These are phyloP conservation scores for Acanthochromis polyacanthus DNA, from an alignment of 2,113 vertebrate genomes.

Conservation along the genomic window DNA sequence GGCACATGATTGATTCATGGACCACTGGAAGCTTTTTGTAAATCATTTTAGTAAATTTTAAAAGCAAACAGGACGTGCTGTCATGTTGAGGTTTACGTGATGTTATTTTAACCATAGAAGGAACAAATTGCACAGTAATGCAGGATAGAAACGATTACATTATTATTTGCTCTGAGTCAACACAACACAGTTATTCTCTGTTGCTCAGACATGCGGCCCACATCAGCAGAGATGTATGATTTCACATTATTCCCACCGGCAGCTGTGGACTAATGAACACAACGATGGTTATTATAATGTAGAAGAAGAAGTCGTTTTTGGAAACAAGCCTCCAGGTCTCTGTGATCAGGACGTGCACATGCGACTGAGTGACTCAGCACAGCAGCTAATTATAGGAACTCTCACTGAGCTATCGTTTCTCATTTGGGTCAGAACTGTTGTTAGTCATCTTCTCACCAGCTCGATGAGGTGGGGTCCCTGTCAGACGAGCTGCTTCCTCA, in stretches of 20 bases:
- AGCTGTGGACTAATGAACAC: constrained; percentile 9
- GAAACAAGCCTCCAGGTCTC: constrained; percentile 31
- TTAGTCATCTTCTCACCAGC: not conserved
- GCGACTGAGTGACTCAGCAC: constrained; percentile 28
- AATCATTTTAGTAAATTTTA: too few species aligned
- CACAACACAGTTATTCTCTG: not conserved
- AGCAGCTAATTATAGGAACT: constrained; percentile 5
- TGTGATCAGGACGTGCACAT: not conserved
- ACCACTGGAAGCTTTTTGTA: too few species aligned
- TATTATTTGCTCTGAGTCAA: not conserved
- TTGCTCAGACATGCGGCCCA: not conserved
- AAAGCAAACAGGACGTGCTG: too few species aligned
- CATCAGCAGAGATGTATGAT: constrained; percentile 6
- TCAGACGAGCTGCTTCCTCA: not conserved
- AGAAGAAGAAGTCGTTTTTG: constrained; percentile 17
- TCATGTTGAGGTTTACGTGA: too few species aligned
- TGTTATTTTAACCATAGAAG: not conserved
- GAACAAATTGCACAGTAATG: not conserved
- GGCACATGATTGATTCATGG: too few species aligned
- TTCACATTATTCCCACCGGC: constrained; percentile 16
- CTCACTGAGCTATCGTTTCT: constrained; percentile 19
- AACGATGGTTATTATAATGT: not conserved
- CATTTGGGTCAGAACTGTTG: constrained; percentile 5
- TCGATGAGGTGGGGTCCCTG: not conserved
- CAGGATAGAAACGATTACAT: not conserved